Conservation (phyloP, 2,797 vertebrate genomes). For the Rhincodon typus region DNA sequence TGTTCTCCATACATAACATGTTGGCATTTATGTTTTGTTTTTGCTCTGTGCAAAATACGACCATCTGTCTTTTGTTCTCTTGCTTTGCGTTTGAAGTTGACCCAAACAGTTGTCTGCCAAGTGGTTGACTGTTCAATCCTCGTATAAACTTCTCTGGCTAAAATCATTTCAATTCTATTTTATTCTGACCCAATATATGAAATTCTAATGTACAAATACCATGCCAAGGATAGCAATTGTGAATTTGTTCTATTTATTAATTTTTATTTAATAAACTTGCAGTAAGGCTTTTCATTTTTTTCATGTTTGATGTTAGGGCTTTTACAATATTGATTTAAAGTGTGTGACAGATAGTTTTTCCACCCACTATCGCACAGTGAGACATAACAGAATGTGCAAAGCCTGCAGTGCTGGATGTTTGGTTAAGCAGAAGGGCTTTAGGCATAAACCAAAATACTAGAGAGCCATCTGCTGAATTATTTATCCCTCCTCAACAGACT, state of each 20-base stretch:
- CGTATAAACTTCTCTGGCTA: background rate
- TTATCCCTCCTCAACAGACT: slow-evolving; percentile 54
- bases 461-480: slow-evolving; percentile 59
- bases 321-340: slow-evolving; percentile 36
- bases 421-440: slow-evolving; percentile 50
- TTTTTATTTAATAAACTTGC: slow-evolving; percentile 5
- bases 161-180: background rate
- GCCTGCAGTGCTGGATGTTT: slow-evolving; percentile 52
- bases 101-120: background rate
- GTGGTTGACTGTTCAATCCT: background rate
- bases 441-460: slow-evolving; percentile 49
- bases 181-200: background rate
- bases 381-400: slow-evolving; percentile 43
- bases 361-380: slow-evolving; percentile 40
- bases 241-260: slow-evolving; percentile 16
- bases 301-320: slow-evolving; percentile 7
- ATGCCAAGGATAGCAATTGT: background rate
- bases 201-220: no score
- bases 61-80: slow-evolving; percentile 17
- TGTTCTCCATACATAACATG: background rate
- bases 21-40: background rate
- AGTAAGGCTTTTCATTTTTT: slow-evolving; percentile 7
- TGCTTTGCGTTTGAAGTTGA: background rate
- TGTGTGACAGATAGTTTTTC: slow-evolving; percentile 30
- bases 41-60: background rate